A percentile compares a stretch with the other conserved stretches of the same genome.
These are phyloP conservation scores for Drosophila kambysellisi DNA, from an alignment of 2,888 invertebrate species.

Conservation along the genomic window DNA sequence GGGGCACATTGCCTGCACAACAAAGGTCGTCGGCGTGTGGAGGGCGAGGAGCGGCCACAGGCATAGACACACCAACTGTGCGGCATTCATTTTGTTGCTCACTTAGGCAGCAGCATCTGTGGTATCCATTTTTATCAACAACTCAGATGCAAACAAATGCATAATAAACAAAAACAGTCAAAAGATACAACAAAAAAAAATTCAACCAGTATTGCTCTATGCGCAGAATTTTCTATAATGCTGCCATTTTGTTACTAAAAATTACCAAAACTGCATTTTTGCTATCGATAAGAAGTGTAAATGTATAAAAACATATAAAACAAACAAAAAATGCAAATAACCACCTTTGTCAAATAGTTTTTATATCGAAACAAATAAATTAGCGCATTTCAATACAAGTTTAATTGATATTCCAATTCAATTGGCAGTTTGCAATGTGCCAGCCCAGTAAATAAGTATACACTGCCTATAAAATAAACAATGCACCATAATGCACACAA, in stretches of 20 bases:
- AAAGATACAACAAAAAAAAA: slow-evolving; percentile 67
- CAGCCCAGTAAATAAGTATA: neutral
- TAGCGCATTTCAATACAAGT: neutral
- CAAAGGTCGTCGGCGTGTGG: slow-evolving; percentile 39
- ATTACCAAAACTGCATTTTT: slow-evolving; percentile 1
- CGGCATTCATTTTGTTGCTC: slow-evolving; percentile 46
- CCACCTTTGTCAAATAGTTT: no score
- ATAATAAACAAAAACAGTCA: slow-evolving; percentile 71
- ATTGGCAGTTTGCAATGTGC: neutral
- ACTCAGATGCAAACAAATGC: slow-evolving; percentile 51
- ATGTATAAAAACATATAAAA: neutral
- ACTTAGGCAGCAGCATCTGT: slow-evolving; percentile 44
- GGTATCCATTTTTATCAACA: slow-evolving; percentile 62
- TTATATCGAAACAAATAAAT: neutral
- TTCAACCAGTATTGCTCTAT: slow-evolving; percentile 62
- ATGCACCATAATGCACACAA: neutral
- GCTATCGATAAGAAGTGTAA: neutral
- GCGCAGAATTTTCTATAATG: slow-evolving; percentile 42
- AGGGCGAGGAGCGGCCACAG: slow-evolving; percentile 39
- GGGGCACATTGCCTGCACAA: slow-evolving; percentile 73
- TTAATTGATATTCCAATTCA: neutral
- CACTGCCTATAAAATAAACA: slow-evolving; percentile 25
- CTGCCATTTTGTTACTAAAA: slow-evolving; percentile 37
- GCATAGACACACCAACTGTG: slow-evolving; percentile 43
- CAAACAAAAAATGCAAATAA: neutral